Base-by-base conservation (phyloP, 2,888 invertebrate species). In the Nipponacmea schrenckii region DNA sequence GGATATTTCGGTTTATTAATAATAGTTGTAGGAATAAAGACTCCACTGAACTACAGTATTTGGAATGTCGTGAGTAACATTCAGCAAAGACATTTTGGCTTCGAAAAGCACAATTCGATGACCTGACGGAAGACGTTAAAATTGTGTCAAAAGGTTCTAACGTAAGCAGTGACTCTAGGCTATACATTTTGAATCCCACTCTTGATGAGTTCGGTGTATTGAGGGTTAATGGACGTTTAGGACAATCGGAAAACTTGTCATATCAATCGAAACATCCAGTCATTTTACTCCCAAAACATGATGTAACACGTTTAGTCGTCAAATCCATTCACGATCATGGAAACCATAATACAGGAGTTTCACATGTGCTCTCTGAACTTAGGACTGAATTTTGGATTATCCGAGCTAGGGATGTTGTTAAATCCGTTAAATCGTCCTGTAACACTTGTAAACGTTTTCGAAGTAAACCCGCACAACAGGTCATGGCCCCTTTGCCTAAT, bases 381-480 rank as follows among this genome's bases (percentile, higher is more conserved):
- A 68, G 67, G 1, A 15, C 69, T 2, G n/a, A 64, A 26, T 75
- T 67, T 62, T 75, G 75, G 73, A 74, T 75, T 17, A 67, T 71
- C n/a, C 31, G 68, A 17, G 75, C 27, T 24, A 10, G 70, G 31
- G 67, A 74, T 45, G 73, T 7, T 17, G 74, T 74, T 31, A 12
- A 66, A 56, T 68, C 45, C 14, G 39, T 67, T n/a, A 50, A 73
- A 62, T 14, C n/a, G 50, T 15, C 24, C 20, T 67, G 68, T 31
- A 27, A 3, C 7, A 26, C 45, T 17, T 69, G 72, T 66, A 10
- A n/a, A 24, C 0, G 27, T 45, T 10, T 39, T 10, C 64, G 64
- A 64, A 44, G 66, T n/a, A 63, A 62, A 15, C 46, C 67, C 24
- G 12, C 45, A 17, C 39, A 15, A n/a, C 71, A 68, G 24, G 26